phyloP scores from a whole-genome alignment of 2,797 vertebrate species.

The Cichlasoma orientale region DNA sequence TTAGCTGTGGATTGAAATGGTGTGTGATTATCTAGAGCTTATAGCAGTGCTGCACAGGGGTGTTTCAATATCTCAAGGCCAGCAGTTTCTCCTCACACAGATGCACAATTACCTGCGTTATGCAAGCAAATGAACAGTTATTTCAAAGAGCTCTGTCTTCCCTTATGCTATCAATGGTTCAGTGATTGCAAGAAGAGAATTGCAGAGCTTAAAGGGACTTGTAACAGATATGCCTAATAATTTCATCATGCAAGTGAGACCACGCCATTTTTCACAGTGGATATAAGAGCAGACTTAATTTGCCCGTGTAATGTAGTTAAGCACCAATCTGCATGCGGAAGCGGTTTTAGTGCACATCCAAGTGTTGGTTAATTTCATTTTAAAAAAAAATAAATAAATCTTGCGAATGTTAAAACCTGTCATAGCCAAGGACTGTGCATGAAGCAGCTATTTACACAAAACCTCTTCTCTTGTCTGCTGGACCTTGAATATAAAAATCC shows the following conservation, averaged over 20 bases:
- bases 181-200: constrained; percentile 25
- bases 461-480: not conserved
- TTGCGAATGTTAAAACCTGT: not conserved
- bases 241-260: constrained; percentile 38
- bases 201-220: constrained; percentile 13
- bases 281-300: constrained; percentile 24
- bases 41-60: not conserved
- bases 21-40: constrained; percentile 3
- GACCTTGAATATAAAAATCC: not conserved
- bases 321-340: constrained; percentile 21
- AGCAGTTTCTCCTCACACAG: constrained; percentile 20
- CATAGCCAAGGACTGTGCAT: not conserved
- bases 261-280: constrained; percentile 9
- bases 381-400: too few species aligned
- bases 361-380: constrained; percentile 9
- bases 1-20: not conserved
- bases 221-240: constrained; percentile 34
- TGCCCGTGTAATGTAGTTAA: constrained; percentile 55
- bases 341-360: constrained; percentile 1
- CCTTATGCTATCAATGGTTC: constrained; percentile 35
- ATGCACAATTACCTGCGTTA: constrained; percentile 42
- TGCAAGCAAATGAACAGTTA: constrained; percentile 48
- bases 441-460: not conserved
- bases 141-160: constrained; percentile 44
- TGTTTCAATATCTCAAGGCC: constrained; percentile 23